Base-by-base conservation (phyloP, 2,888 invertebrate species). In the Hemithea aestivaria region DNA sequence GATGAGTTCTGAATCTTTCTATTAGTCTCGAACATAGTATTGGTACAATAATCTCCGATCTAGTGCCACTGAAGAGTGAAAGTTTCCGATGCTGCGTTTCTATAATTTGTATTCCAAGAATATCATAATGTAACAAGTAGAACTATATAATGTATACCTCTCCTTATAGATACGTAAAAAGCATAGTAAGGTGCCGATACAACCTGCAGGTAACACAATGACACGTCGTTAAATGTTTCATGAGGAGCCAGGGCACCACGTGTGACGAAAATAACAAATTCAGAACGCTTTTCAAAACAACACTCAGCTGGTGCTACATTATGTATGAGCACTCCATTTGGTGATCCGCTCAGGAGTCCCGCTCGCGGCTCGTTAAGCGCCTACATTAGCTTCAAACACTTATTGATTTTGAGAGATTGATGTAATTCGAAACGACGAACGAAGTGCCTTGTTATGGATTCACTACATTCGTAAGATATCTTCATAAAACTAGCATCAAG, bases 241-340 rank as follows among this genome's bases (percentile, higher is more conserved):
- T 81, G 79, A 81, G 78, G 66, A 63, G 69, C 67, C 71, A 68
- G 75, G 68, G 74, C 77, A 74, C 78, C 81, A 84, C 81, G 79
- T 74, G 75, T 81, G 81, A 82, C 77, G 79, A 79, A 82, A 83
- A 81, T 83, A 85, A 81, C 82, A 74, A 80, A 85, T 84, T 85
- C 80, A 78, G 82, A 82, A 84, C 75, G 83, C 81, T 83, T 82
- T 84, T 83, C 80, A 83, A 84, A 85, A 85, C 87, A 85, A 83
- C 85, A 82, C 82, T 83, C 84, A 79, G 81, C 63, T 72, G 63
- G 68, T 61, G 73, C 76, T 87, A 82, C 87, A 87, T 87, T 83
- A 87, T 87, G 85, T 82, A 87, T 85, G 85, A 85, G 79, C 85
- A 84, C 85, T 87, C 85, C 85, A 85, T 85, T 84, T 85, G 83